Percentiles rank a stretch among this genome's conserved stretches.
Evolutionary conservation across 92 coral and sea anemone species (phyloP).

Genomic region (Zoanthus gigantus): DNA sequence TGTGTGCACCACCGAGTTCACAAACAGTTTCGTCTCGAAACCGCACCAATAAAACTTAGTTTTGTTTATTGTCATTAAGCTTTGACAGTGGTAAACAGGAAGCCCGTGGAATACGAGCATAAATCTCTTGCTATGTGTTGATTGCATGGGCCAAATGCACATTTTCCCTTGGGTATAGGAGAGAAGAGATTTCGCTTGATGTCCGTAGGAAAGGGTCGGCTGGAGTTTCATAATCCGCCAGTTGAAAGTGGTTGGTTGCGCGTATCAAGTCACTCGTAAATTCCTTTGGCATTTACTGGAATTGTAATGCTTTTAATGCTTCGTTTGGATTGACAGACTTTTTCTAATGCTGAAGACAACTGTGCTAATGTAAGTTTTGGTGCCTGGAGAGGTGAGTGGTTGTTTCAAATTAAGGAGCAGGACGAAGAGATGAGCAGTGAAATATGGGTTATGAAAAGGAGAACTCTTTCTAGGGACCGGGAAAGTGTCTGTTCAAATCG

Average conservation of each 20-base stretch:
- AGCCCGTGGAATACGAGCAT: background rate
- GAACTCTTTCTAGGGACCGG: background rate
- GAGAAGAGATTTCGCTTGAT: background rate
- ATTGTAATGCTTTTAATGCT: background rate
- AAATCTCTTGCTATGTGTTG: background rate
- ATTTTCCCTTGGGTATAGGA: background rate
- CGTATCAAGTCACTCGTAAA: background rate
- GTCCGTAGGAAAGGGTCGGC: background rate
- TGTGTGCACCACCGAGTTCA: background rate
- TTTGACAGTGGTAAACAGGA: constrained; percentile 12
- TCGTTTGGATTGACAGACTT: background rate
- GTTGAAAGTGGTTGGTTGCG: background rate
- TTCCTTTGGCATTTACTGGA: background rate
- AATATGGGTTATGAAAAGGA: constrained; percentile 23
- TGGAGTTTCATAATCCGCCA: constrained; percentile 9
- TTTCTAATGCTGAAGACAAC: background rate
- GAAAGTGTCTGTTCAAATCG: background rate
- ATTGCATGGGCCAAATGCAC: background rate
- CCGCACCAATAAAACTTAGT: constrained; percentile 21
- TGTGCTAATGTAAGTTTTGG: background rate
- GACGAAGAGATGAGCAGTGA: constrained; percentile 13
- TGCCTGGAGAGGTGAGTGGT: background rate
- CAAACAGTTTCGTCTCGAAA: background rate
- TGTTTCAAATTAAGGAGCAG: background rate
- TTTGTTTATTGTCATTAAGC: constrained; percentile 6